phyloP scores from a whole-genome alignment of 1,140 invertebrate species.

The Carcinoscorpius rotundicauda region DNA sequence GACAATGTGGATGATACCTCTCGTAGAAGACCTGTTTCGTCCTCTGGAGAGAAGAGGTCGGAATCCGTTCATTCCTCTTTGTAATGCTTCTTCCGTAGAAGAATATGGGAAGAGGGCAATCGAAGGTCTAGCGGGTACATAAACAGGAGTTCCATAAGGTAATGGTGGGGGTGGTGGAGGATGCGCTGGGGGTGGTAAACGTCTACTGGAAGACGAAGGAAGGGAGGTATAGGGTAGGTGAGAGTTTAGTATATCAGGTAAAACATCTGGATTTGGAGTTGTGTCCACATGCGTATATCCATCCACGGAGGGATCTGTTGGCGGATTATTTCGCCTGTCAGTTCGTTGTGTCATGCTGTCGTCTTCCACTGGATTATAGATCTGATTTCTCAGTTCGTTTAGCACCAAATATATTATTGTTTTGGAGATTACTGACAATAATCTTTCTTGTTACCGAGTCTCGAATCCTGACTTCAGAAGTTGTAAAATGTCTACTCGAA shows the following conservation, averaged over 20 bases:
- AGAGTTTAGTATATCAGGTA: constrained; percentile 41
- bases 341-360: too few species aligned
- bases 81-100: constrained; percentile 1
- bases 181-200: constrained; percentile 11
- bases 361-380: too few species aligned
- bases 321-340: too few species aligned
- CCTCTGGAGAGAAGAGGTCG: constrained; percentile 2
- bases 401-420: too few species aligned
- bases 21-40: not conserved
- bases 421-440: too few species aligned
- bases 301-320: too few species aligned
- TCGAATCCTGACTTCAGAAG: too few species aligned
- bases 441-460: too few species aligned
- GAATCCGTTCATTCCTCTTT: not conserved
- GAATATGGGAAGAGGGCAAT: constrained; percentile 7
- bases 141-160: constrained; percentile 1
- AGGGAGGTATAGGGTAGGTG: constrained; percentile 37
- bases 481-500: too few species aligned
- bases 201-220: constrained; percentile 20
- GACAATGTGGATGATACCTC: not conserved
- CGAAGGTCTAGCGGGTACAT: constrained; percentile 6
- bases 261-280: not conserved
- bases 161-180: constrained; percentile 21
- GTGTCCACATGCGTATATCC: too few species aligned
- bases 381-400: too few species aligned